Evolutionary conservation across 1,140 invertebrate species (phyloP).

Genomic region (Cotesia typhae): DNA sequence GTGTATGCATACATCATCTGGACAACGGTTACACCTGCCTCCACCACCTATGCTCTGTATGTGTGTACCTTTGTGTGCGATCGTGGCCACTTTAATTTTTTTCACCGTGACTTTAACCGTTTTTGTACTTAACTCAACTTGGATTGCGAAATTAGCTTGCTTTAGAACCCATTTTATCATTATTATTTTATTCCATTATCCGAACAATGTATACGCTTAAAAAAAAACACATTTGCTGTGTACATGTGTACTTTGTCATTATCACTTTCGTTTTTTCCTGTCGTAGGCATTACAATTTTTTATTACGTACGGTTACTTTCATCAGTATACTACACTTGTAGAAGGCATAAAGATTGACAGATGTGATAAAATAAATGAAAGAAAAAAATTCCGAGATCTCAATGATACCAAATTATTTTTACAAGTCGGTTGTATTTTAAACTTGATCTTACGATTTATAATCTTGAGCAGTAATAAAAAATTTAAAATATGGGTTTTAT

Average conservation of each 20-base stretch:
- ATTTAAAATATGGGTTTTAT: background rate
- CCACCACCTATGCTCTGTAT: background rate
- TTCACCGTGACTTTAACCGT: conserved; percentile 19
- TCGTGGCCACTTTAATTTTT: conserved; percentile 2
- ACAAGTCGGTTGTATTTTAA: background rate
- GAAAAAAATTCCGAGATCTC: background rate
- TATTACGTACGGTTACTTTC: too few relatives aligned
- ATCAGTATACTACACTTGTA: conserved; percentile 7
- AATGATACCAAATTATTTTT: conserved; percentile 2
- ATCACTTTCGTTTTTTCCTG: too few relatives aligned
- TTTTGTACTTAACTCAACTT: background rate
- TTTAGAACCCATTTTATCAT: background rate
- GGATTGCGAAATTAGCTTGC: background rate
- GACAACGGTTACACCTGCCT: conserved; percentile 25
- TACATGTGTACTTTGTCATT: too few relatives aligned
- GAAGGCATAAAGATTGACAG: background rate
- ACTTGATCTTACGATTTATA: conserved; percentile 26
- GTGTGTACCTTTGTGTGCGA: background rate
- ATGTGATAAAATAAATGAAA: conserved; percentile 11
- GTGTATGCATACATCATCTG: too few relatives aligned
- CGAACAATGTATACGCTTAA: too few relatives aligned
- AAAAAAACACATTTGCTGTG: too few relatives aligned
- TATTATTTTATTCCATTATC: background rate
- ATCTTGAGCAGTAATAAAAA: background rate
- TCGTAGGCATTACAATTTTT: too few relatives aligned